Conservation (phyloP, 2,888 invertebrate species). For the Macrosiphum euphorbiae region DNA sequence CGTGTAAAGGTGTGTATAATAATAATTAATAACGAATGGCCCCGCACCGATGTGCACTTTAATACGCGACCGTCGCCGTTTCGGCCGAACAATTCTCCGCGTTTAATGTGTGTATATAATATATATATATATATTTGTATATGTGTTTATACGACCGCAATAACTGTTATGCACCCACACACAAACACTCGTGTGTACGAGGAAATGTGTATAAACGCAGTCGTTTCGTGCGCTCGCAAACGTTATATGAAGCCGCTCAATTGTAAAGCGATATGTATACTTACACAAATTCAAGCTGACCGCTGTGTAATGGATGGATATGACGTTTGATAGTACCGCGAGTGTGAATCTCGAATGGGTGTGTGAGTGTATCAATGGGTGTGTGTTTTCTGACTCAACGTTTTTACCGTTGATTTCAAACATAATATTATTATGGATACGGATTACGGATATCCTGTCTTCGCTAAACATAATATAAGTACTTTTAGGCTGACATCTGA, state of each 20-base stretch:
- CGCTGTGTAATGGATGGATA: background rate
- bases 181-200: background rate
- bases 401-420: background rate
- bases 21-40: constrained; percentile 20
- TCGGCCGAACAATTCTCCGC: constrained; percentile 17
- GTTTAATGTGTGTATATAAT: constrained; percentile 16
- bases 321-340: background rate
- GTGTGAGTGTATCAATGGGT: background rate
- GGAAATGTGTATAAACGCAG: background rate
- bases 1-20: constrained; percentile 4
- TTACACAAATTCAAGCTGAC: background rate
- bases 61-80: constrained; percentile 8
- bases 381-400: background rate
- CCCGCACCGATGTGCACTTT: background rate
- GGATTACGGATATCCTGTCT: background rate
- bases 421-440: too few relatives aligned
- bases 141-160: constrained; percentile 5
- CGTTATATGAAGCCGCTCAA: background rate
- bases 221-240: background rate
- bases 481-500: background rate
- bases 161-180: background rate
- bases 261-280: background rate
- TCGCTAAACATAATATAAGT: background rate
- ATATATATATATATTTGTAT: background rate
- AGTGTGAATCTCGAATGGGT: background rate